Base-by-base conservation (phyloP, 2,113 vertebrate genomes). In the Pedionomus torquatus region DNA sequence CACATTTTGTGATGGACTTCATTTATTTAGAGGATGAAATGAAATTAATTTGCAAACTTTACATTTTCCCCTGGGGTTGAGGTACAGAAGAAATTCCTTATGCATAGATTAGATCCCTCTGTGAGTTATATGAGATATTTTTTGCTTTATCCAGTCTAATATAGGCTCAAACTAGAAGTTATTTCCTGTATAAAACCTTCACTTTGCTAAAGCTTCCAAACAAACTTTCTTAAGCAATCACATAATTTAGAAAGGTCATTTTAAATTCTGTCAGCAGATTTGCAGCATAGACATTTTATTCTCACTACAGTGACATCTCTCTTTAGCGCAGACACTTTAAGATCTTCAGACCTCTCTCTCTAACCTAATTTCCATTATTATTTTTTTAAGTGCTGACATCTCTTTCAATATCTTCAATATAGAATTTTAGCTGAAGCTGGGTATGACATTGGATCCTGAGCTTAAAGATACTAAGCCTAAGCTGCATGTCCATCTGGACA, bases 401-500 rank as follows among this genome's bases (percentile, higher is more conserved):
- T 88, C 63, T 87, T 90, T 92, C 72, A 93, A 1, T 86, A 96
- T 96, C 90, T 96, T 94, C 78, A 80, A 71, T 13, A 79, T 35
- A 72, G 55, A 80, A 89, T 74, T 92, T 91, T 63, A 95, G 88
- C 63, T 78, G 21, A 91, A 94, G 92, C 83, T 69, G 72, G 31
- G 10, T 76, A 78, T 94, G 80, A 75, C 60, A 57, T 14, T 79
- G 74, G 58, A 96, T 90, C 28, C 86, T 90, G 46, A 54, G 93
- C 79, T 96, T 87, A 89, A 66, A 89, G 65, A 85, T 75, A 92
- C 78, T 87, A 88, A 97, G 93, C 79, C 41, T 92, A 75, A 96
- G 82, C 89, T 95, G 69, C 66, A 93, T 30, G 60, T 90, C 88
- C 94, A 95, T 95, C 85, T 94, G 97, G 95, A 90, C 72, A 72